Percentiles rank a stretch among this genome's conserved stretches.
Conservation (phyloP, 2,888 invertebrate species). For the Trichopria drosophilae region DNA sequence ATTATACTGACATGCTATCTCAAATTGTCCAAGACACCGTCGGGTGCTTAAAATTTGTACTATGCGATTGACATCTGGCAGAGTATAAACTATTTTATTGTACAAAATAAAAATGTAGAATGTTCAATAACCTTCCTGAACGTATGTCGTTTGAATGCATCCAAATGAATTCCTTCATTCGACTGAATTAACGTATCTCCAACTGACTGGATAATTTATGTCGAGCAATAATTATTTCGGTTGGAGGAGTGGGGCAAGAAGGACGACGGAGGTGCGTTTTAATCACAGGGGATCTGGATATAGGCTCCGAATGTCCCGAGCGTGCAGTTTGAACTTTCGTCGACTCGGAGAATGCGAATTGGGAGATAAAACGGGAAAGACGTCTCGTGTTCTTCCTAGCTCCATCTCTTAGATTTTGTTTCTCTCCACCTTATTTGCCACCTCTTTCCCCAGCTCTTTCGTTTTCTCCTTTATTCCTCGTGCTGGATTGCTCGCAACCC, state of each 20-base stretch:
- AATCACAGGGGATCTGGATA: conserved; percentile 51
- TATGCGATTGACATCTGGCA: too few relatives aligned
- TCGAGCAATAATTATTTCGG: conserved; percentile 33
- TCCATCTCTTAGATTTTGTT: conserved; percentile 21
- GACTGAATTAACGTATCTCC: too few relatives aligned
- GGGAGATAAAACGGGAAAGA: conserved; percentile 55
- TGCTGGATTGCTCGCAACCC: conserved; percentile 32
- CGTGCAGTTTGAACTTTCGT: conserved; percentile 51
- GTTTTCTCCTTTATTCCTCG: conserved; percentile 27
- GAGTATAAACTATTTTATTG: too few relatives aligned
- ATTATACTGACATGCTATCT: conserved; percentile 49
- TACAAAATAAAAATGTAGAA: too few relatives aligned
- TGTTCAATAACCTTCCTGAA: too few relatives aligned
- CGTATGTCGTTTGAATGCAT: too few relatives aligned
- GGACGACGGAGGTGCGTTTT: conserved; percentile 43
- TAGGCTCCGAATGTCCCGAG: conserved; percentile 46
- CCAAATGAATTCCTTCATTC: too few relatives aligned
- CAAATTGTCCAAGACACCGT: too few relatives aligned
- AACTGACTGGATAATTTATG: conserved; percentile 34
- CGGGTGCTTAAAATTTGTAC: too few relatives aligned
- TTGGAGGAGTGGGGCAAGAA: conserved; percentile 17
- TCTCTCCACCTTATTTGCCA: conserved; percentile 22
- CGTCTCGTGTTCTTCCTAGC: conserved; percentile 34
- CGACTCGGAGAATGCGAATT: conserved; percentile 53
- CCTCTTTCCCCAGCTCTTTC: conserved; percentile 32